Percentiles rank a stretch among this genome's conserved stretches.
Conservation (phyloP, 2,113 vertebrate genomes). For the Catagonus wagneri region DNA sequence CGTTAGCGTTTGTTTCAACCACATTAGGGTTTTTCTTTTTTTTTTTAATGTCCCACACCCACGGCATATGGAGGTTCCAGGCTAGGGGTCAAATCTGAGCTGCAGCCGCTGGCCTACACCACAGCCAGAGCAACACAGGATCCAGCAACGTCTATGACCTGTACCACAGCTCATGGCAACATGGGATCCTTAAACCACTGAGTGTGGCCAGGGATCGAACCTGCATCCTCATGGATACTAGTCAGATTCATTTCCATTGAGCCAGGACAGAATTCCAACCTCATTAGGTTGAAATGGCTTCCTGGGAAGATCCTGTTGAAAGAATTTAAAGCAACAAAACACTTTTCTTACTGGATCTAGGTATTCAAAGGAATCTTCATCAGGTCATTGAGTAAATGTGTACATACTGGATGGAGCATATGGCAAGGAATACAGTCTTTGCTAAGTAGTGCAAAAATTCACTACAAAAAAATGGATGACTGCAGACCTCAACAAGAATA, state of each 20-base stretch:
- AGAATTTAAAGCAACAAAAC: background rate
- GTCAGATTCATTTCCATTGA: no score
- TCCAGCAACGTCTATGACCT: no score
- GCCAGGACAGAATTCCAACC: background rate
- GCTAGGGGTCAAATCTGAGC: no score
- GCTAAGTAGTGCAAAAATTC: background rate
- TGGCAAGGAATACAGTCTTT: background rate
- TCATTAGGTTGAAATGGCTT: background rate
- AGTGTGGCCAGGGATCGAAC: no score
- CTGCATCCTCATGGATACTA: no score
- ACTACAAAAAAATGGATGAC: background rate
- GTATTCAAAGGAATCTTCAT: background rate
- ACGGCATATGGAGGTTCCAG: no score
- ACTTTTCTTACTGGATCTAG: background rate
- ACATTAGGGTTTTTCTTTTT: no score
- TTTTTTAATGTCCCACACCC: no score
- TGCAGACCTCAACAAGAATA: background rate
- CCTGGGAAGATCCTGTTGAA: background rate
- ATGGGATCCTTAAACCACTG: no score
- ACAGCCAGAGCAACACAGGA: no score
- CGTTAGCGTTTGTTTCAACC: background rate
- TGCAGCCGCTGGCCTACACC: no score
- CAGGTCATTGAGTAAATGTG: background rate
- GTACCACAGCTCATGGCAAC: no score
- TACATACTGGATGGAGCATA: background rate